Percentiles rank a stretch among this genome's conserved stretches.
phyloP scores from a whole-genome alignment of 2,888 invertebrate species.

The Gasteruption jaculator region DNA sequence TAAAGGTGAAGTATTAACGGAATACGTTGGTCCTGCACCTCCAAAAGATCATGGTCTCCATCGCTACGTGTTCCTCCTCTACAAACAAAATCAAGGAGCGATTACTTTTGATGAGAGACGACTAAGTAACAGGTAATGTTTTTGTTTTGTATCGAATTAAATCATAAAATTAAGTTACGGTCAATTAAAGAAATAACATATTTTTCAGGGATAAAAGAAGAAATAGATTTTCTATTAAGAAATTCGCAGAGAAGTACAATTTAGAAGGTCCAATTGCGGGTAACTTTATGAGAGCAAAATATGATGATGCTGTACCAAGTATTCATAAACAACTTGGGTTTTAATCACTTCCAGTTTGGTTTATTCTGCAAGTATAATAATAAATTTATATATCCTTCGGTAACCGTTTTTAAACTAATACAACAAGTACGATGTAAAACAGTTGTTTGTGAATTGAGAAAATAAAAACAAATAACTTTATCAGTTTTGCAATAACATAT shows the following conservation, averaged over 20 bases:
- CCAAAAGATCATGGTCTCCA: constrained; percentile 40
- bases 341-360: too few species aligned
- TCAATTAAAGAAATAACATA: constrained; percentile 1
- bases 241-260: constrained; percentile 59
- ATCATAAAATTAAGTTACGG: not conserved
- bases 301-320: constrained; percentile 59
- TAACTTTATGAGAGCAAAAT: constrained; percentile 60
- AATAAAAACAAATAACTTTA: too few species aligned
- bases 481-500: too few species aligned
- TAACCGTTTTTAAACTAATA: too few species aligned
- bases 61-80: constrained; percentile 47
- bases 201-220: constrained; percentile 51
- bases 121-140: constrained; percentile 35
- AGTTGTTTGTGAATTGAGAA: too few species aligned
- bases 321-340: constrained; percentile 48
- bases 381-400: too few species aligned
- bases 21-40: constrained; percentile 48
- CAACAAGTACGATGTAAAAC: too few species aligned
- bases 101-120: constrained; percentile 47
- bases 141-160: not conserved
- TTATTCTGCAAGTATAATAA: too few species aligned
- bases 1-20: constrained; percentile 45
- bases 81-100: constrained; percentile 47
- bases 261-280: constrained; percentile 61
- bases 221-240: constrained; percentile 57